Evolutionary conservation across 1,140 invertebrate species (phyloP).

Genomic region (Bombus fervidus): DNA sequence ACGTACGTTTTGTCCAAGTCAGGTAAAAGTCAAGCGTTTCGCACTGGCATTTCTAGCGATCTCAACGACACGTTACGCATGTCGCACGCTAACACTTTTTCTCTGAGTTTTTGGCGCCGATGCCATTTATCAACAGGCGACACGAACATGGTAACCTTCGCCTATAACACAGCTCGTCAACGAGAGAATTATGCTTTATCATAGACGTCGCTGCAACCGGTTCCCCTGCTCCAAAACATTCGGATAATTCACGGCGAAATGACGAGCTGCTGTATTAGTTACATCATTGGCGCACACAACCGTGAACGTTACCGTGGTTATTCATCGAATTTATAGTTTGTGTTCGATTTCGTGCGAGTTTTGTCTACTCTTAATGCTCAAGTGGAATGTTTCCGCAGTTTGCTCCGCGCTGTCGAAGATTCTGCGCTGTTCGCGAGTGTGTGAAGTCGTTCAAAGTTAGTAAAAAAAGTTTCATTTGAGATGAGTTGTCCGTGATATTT

Average conservation of each 20-base stretch:
- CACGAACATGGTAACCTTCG: slow-evolving; percentile 36
- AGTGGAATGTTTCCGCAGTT: background rate
- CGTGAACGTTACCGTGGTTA: background rate
- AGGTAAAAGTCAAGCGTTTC: background rate
- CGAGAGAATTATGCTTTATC: slow-evolving; percentile 40
- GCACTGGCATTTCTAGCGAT: background rate
- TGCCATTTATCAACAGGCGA: background rate
- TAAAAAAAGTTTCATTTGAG: background rate
- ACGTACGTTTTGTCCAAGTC: background rate
- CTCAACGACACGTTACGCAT: background rate
- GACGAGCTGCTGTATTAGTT: background rate
- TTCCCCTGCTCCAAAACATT: slow-evolving; percentile 23
- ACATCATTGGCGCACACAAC: background rate
- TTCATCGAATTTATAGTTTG: background rate
- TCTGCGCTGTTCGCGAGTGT: no score
- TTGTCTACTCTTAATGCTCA: no score
- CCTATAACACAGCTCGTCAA: slow-evolving; percentile 23
- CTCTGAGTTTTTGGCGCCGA: background rate
- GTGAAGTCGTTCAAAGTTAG: background rate
- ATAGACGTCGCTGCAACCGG: slow-evolving; percentile 17
- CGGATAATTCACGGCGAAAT: slow-evolving; percentile 1
- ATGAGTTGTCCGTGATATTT: background rate
- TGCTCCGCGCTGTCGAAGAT: no score
- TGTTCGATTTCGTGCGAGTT: background rate
- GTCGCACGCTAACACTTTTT: background rate